These are phyloP conservation scores for Arion vulgaris DNA, from an alignment of 1,140 invertebrate genomes.

Conservation along the genomic window DNA sequence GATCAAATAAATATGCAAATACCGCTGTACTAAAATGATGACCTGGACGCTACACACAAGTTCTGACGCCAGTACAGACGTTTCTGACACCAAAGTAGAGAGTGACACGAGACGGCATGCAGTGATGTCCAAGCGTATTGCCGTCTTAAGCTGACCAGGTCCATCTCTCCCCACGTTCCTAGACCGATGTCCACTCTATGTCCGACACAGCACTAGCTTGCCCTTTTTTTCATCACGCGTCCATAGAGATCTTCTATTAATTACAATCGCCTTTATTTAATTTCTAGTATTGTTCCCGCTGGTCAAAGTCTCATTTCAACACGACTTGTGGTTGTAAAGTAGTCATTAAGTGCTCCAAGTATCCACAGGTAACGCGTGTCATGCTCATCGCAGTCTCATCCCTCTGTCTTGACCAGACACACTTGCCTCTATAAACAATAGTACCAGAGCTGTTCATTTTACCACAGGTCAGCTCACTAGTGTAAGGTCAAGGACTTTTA, in stretches of 20 bases:
- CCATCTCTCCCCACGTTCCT: background rate
- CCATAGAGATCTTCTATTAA: background rate
- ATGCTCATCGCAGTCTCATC: background rate
- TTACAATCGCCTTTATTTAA: background rate
- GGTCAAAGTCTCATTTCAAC: background rate
- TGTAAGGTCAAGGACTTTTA: background rate
- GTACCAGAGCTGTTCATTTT: background rate
- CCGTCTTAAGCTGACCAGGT: background rate
- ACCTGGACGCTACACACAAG: background rate
- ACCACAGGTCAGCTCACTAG: background rate
- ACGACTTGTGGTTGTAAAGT: background rate
- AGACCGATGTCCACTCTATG: background rate
- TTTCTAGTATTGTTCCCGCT: background rate
- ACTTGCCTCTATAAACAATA: background rate
- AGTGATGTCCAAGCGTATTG: background rate
- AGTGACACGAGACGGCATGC: background rate
- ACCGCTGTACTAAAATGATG: background rate
- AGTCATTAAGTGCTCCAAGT: background rate
- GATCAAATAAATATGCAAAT: background rate
- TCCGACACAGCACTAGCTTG: background rate
- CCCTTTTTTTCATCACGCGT: background rate
- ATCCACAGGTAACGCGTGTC: constrained; percentile 1
- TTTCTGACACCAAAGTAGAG: background rate
- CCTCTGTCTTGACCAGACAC: background rate
- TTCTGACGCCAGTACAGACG: background rate